Conservation (phyloP, 2,888 invertebrate genomes). For the Stenichneumon culpator region DNA sequence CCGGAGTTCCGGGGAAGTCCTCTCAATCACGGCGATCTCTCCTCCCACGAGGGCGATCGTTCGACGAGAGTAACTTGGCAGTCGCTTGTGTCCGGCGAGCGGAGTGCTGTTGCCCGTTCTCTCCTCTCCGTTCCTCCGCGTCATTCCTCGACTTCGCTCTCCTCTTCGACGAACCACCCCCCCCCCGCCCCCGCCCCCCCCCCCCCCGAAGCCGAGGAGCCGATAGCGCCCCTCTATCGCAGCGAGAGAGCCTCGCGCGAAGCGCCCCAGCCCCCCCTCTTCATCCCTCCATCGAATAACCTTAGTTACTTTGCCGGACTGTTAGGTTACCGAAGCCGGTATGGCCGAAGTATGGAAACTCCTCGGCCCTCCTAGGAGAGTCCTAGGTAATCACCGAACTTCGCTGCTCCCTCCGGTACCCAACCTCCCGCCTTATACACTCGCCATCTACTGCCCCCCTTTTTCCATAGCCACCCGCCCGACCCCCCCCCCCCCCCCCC, state of each 20-base stretch:
- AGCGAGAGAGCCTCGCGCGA: conserved; percentile 61
- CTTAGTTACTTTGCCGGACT: conserved; percentile 84
- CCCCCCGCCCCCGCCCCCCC: conserved; percentile 46
- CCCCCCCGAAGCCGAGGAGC: conserved; percentile 6
- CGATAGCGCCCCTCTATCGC: conserved; percentile 4
- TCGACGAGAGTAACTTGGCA: conserved; percentile 73
- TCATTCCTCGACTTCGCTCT: conserved; percentile 3
- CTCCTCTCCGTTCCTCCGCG: conserved; percentile 46
- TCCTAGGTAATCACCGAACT: conserved; percentile 85
- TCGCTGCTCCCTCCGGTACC: conserved; percentile 83
- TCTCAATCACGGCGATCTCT: conserved; percentile 78
- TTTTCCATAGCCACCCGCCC: conserved; percentile 45
- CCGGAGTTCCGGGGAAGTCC: conserved; percentile 72
- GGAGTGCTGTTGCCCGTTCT: conserved; percentile 64
- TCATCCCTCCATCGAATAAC: conserved; percentile 78
- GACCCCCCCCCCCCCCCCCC: conserved; percentile 72
- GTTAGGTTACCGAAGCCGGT: conserved; percentile 82
- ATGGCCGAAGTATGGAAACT: conserved; percentile 84
- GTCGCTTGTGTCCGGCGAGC: conserved; percentile 66
- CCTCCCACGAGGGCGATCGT: conserved; percentile 81
- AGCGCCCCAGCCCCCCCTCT: conserved; percentile 56
- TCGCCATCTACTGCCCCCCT: conserved; percentile 54
- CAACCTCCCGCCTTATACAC: conserved; percentile 74
- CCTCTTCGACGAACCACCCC: conserved; percentile 40
- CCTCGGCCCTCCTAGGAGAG: conserved; percentile 82